Base-by-base conservation (phyloP, 2,888 invertebrate species). In the Melieria picta region DNA sequence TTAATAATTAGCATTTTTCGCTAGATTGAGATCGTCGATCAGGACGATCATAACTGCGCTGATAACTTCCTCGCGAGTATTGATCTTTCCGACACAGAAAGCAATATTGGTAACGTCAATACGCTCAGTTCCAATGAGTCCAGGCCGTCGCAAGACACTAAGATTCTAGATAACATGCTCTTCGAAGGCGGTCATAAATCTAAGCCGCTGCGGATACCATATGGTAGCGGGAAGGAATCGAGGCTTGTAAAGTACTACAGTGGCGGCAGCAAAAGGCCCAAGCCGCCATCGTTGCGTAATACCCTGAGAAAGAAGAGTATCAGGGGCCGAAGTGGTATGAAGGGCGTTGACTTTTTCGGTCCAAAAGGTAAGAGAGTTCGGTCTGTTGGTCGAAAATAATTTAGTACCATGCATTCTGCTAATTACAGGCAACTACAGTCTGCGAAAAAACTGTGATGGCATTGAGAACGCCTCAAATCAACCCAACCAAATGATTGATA, bases 1-100 rank as follows among this genome's bases (percentile, higher is more conserved):
- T 68, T 69, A 57, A 60, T 64, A 62, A 56, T 64, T 63, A 47
- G 50, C 10, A 45, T 30, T 61, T 47, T 55, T 47, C 55, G 72
- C 43, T 11, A 79, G 78, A 81, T 84, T 16, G 79, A 81, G 71
- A 83, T 82, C 6, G 82, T 84, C 57, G 82, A 84, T 73, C 79
- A 84, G 65, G 84, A 84, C 64, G 81, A 83, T 57, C 72, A 78
- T 42, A 71, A 69, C 10, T 77, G 77, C 30, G 73, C 74, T 43
- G 74, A 78, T 43, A 74, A 77, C n/a, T 65, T 62, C 11, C 52
- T 1, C 30, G 76, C 71, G 10, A 78, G 74, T 73, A 48, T 73
- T 50, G 64, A 80, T 75, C 75, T 77, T 42, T 83, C 83, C 11
- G 83, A 83, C 56, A 83, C 85, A 43, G 83, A 83, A 77, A 83